Evolutionary conservation across 2,797 vertebrate species (phyloP).

Genomic region (Coregonus suidteri): DNA sequence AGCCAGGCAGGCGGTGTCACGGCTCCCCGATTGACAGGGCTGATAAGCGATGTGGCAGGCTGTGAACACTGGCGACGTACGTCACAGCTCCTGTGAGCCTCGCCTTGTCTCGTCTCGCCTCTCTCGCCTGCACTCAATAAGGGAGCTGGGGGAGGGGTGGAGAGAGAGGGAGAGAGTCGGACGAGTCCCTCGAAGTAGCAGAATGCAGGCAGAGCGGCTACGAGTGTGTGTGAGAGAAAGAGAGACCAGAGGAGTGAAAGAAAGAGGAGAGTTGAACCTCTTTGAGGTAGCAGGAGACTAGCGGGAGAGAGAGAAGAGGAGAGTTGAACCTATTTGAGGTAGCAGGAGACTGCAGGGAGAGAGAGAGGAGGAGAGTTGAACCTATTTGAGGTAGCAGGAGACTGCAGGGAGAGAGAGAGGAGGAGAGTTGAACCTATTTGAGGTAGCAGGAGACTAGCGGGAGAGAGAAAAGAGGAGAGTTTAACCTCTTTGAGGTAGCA

Average conservation of each 20-base stretch:
- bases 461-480: background rate
- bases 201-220: background rate
- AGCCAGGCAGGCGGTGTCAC: slow-evolving; percentile 39
- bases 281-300: background rate
- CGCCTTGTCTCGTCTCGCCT: background rate
- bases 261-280: background rate
- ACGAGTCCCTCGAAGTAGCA: background rate
- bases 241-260: background rate
- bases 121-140: slow-evolving; percentile 5
- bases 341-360: no score
- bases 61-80: slow-evolving; percentile 48
- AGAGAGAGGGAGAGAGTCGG: slow-evolving; percentile 6
- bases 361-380: no score
- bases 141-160: slow-evolving; percentile 26
- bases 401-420: background rate
- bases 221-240: background rate
- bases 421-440: background rate
- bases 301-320: no score
- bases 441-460: background rate
- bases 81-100: slow-evolving; percentile 37
- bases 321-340: no score
- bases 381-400: no score
- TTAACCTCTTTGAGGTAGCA: no score
- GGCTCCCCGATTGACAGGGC: slow-evolving; percentile 49
- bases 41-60: slow-evolving; percentile 54